These are phyloP conservation scores for Antidorcas marsupialis DNA, from an alignment of 2,113 vertebrate species.

Conservation along the genomic window DNA sequence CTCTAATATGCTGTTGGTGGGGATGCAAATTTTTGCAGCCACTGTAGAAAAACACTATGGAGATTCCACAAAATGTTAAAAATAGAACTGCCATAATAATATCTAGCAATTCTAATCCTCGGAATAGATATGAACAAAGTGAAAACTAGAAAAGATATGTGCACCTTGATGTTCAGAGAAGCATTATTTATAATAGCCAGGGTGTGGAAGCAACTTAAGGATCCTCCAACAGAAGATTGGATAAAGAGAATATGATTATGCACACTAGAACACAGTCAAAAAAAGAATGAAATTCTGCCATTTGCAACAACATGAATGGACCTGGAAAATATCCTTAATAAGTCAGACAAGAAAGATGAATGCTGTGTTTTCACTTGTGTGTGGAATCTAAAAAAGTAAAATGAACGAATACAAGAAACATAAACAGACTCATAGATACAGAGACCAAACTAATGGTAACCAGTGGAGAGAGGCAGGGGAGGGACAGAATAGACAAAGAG, in stretches of 20 bases:
- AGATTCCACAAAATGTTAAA: neutral
- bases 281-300: neutral
- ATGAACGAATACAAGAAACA: neutral
- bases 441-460: neutral
- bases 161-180: neutral
- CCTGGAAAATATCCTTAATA: neutral
- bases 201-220: neutral
- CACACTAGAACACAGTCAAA: neutral
- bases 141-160: neutral
- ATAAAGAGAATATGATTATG: neutral
- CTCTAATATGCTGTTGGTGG: neutral
- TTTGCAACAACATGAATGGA: neutral
- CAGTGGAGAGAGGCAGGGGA: neutral
- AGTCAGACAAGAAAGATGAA: neutral
- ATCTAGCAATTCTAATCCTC: neutral
- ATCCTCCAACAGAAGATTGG: neutral
- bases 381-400: neutral
- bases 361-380: neutral
- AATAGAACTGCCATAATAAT: neutral
- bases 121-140: neutral
- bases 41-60: neutral
- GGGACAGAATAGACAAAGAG: neutral
- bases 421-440: neutral
- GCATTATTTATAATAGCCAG: neutral
- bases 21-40: neutral